Conservation (phyloP, 2,797 vertebrate genomes). For the Cyprinodon diabolis region DNA sequence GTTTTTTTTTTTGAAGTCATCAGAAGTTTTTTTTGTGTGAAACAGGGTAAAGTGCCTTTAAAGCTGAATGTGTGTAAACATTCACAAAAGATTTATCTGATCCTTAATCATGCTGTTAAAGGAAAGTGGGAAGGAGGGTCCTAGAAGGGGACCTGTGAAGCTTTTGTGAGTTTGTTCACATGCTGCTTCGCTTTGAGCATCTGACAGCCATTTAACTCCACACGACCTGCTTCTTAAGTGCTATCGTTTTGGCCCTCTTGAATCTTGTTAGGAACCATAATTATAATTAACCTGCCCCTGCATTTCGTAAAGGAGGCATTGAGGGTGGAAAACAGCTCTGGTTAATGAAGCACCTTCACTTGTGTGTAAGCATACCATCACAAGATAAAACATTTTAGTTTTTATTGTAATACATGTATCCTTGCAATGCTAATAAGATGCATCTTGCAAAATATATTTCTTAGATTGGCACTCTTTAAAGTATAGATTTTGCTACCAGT, state of each 20-base stretch:
- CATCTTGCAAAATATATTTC: slow-evolving; percentile 42
- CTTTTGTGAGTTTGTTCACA: slow-evolving; percentile 75
- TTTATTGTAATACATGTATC: neutral
- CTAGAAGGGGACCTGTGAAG: slow-evolving; percentile 55
- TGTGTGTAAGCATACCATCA: slow-evolving; percentile 24
- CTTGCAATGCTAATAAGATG: slow-evolving; percentile 10
- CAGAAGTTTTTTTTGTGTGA: neutral
- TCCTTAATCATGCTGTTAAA: slow-evolving; percentile 54
- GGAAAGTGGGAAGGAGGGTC: slow-evolving; percentile 48
- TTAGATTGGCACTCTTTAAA: slow-evolving; percentile 52
- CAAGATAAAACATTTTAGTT: neutral
- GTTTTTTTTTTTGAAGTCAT: slow-evolving; percentile 1
- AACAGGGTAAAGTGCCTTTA: slow-evolving; percentile 7
- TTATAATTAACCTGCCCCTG: slow-evolving; percentile 79
- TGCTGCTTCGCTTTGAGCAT: slow-evolving; percentile 75
- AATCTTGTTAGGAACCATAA: slow-evolving; percentile 83
- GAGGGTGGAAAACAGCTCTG: slow-evolving; percentile 46
- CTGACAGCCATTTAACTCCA: slow-evolving; percentile 86
- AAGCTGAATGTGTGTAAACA: slow-evolving; percentile 24
- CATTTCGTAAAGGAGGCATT: slow-evolving; percentile 71
- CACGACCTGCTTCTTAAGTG: slow-evolving; percentile 82
- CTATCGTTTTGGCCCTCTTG: slow-evolving; percentile 73
- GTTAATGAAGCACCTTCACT: slow-evolving; percentile 32
- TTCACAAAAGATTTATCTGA: slow-evolving; percentile 34
- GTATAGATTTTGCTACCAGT: slow-evolving; percentile 44